A percentile compares a stretch with the other conserved stretches of the same genome.
Conservation (phyloP, 2,113 vertebrate species). For the Odontophorus gujanensis region DNA sequence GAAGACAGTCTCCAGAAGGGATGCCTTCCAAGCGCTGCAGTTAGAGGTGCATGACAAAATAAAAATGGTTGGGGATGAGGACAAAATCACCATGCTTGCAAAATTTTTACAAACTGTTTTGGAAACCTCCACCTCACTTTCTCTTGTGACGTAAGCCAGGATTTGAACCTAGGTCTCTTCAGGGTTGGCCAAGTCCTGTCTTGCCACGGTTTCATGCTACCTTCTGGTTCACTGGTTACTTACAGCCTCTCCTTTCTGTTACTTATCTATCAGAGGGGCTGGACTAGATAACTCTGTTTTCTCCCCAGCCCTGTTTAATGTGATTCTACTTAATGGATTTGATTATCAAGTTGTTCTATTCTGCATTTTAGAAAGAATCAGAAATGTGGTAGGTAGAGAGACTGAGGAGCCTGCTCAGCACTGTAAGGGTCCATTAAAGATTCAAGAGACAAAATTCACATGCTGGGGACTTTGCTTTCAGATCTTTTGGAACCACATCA, state of each 20-base stretch:
- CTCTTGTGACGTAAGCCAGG: constrained; percentile 23
- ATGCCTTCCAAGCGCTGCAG: not conserved
- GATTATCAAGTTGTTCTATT: not conserved
- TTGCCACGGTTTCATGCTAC: not conserved
- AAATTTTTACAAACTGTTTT: not conserved
- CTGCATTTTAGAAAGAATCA: not conserved
- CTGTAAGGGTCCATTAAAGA: not conserved
- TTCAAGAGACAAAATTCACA: not conserved
- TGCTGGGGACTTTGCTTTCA: not conserved
- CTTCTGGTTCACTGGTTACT: not conserved
- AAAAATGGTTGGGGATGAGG: not conserved
- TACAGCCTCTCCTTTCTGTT: not conserved
- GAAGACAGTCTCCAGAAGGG: not conserved
- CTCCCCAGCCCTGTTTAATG: not conserved
- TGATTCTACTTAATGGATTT: not conserved
- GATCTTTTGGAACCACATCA: not conserved
- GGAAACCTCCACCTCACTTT: not conserved
- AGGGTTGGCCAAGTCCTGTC: not conserved
- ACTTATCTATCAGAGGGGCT: not conserved
- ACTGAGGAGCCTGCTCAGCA: not conserved
- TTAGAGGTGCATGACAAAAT: not conserved
- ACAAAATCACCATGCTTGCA: not conserved
- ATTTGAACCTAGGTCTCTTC: constrained; percentile 41
- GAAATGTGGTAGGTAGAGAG: not conserved
- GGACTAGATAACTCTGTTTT: not conserved